Percentiles rank a stretch among this genome's conserved stretches.
Conservation (phyloP, 2,797 vertebrate species). For the Channa striata region DNA sequence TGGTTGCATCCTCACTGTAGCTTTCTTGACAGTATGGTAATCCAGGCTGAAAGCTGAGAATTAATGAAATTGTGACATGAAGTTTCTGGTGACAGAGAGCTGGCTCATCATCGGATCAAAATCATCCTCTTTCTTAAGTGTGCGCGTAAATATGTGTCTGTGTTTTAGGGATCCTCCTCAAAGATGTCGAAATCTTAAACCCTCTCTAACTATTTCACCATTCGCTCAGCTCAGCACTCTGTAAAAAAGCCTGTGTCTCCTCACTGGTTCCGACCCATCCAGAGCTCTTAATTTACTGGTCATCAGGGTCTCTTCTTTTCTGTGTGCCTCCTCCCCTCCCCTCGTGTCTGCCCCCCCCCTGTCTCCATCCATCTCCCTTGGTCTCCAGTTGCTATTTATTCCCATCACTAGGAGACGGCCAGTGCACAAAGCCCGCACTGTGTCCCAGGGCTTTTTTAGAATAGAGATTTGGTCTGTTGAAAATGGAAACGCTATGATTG, state of each 20-base stretch:
- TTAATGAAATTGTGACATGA: conserved; percentile 1
- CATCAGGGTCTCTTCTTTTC: conserved; percentile 76
- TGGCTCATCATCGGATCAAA: background rate
- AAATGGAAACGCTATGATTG: conserved; percentile 81
- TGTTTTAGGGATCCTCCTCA: conserved; percentile 28
- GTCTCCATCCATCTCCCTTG: conserved; percentile 65
- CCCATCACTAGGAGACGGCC: conserved; percentile 78
- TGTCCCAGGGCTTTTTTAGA: conserved; percentile 76
- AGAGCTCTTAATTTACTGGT: conserved; percentile 77
- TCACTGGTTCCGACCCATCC: conserved; percentile 47
- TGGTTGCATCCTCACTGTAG: conserved; percentile 18
- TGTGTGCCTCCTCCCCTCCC: conserved; percentile 45
- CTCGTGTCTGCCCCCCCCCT: conserved; percentile 48
- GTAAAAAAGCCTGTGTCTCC: conserved; percentile 26
- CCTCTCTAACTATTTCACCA: conserved; percentile 63
- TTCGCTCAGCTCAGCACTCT: conserved; percentile 46
- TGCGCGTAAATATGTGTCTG: conserved; percentile 28
- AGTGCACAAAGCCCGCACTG: conserved; percentile 79
- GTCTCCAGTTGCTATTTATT: conserved; percentile 79
- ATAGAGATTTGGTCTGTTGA: conserved; percentile 75
- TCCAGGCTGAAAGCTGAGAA: conserved; percentile 2
- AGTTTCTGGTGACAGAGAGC: background rate
- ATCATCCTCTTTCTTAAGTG: conserved; percentile 13
- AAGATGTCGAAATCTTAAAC: conserved; percentile 47
- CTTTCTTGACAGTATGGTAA: conserved; percentile 4